phyloP scores from a whole-genome alignment of 2,113 vertebrate species.

The Halichoeres trimaculatus region DNA sequence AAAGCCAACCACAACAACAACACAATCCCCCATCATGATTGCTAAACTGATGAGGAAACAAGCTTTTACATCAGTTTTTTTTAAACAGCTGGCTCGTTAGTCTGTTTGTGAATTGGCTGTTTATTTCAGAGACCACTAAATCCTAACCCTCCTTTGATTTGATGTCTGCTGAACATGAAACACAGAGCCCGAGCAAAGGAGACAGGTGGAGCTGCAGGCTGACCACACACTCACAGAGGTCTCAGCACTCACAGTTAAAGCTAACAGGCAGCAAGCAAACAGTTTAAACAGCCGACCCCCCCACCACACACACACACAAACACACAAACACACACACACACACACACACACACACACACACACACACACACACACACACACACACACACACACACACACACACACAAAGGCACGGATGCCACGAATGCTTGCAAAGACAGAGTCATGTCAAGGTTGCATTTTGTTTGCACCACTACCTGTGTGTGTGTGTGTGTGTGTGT shows the following conservation, averaged over 20 bases:
- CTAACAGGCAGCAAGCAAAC: slow-evolving; percentile 29
- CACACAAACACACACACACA: no score
- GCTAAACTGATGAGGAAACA: no score
- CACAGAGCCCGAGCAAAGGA: no score
- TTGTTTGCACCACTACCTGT: slow-evolving; percentile 8
- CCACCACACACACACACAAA: slow-evolving; percentile 11
- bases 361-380: not conserved
- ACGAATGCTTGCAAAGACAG: not conserved
- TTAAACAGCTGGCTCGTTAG: no score
- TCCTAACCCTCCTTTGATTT: no score
- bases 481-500: slow-evolving; percentile 35
- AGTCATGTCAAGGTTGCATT: not conserved
- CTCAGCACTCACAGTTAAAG: not conserved
- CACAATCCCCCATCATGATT: no score
- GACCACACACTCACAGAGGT: slow-evolving; percentile 6
- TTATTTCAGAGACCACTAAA: no score
- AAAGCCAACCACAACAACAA: no score
- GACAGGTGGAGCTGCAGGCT: slow-evolving; percentile 1
- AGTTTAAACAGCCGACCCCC: slow-evolving; percentile 12
- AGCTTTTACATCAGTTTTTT: no score
- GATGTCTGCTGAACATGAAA: no score
- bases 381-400: not conserved
- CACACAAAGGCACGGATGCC: not conserved
- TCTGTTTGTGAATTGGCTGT: no score
- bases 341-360: no score